These are phyloP conservation scores for Morone saxatilis DNA, from an alignment of 2,113 vertebrate genomes.

Conservation along the genomic window DNA sequence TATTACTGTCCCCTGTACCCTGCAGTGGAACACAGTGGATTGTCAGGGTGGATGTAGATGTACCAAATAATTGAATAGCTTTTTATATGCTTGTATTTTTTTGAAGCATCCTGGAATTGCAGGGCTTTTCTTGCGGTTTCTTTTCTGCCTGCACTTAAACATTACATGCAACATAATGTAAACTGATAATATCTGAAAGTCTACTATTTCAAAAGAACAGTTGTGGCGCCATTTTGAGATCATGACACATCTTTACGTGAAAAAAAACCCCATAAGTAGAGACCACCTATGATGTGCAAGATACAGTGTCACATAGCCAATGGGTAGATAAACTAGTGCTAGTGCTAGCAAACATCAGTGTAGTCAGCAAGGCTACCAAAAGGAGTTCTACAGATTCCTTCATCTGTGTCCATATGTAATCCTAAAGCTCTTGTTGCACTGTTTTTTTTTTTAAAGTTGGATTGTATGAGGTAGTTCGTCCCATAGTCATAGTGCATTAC, in stretches of 20 bases:
- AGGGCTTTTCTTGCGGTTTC: too few species aligned
- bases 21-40: neutral
- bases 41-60: neutral
- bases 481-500: too few species aligned
- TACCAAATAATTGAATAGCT: neutral
- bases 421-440: neutral
- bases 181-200: neutral
- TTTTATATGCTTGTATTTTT: conserved; percentile 1
- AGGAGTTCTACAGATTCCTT: neutral
- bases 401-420: neutral
- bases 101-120: too few species aligned
- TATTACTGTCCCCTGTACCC: neutral
- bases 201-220: neutral
- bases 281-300: neutral
- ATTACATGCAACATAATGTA: neutral
- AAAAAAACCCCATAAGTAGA: neutral
- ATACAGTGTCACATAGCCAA: neutral
- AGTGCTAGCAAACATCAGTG: neutral
- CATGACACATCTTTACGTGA: neutral
- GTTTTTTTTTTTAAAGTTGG: too few species aligned
- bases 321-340: neutral
- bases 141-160: neutral
- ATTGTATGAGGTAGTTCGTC: too few species aligned
- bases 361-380: neutral
- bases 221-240: neutral